Evolutionary conservation across 2,888 invertebrate species (phyloP), one percentile per base, ranked within the genome.

Genomic region (Cistogaster globosa): DNA sequence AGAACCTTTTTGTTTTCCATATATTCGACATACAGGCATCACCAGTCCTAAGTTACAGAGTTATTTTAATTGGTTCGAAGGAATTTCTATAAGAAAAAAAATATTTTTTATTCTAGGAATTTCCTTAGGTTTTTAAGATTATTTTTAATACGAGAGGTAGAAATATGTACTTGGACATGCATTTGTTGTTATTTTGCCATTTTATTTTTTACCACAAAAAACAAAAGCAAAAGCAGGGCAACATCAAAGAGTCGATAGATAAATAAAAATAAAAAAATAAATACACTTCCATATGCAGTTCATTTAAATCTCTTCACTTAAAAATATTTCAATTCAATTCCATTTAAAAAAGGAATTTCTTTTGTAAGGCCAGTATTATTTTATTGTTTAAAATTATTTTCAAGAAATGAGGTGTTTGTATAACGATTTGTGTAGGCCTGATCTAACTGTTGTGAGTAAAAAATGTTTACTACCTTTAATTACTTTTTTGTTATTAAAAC

Each of bases 391-490:
- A 32, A 32, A 32, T 0, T 32, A 8, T 0, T 32, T 48, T 5
- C 0, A n/a, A 69, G 72, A 63, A 63, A 12, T 12, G 36, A 14
- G 36, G 53, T 22, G 53, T 55, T 63, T 55, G 14, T 65, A 55
- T 60, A 45, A 62, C 42, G 42, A 20, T n/a, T 32, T 42, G 62
- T 57, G 57, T 69, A 45, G 58, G 81, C 74, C 60, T 20, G 22
- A 14, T 9, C 45, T n/a, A 71, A 8, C 12, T 45, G n/a, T 12
- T n/a, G 42, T 18, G 20, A 8, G 60, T 36, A 32, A n/a, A 38
- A 38, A 38, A 0, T 51, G 62, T 81, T 75, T 62, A 69, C 74
- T 74, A 45, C 68, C 55, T 65, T 74, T 42, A 14, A 42, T 58
- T 48, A 58, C 9, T 0, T 48, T 42, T 57, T 78, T 72, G 11